Conservation (phyloP, 2,113 vertebrate species). For the Rattus rattus region DNA sequence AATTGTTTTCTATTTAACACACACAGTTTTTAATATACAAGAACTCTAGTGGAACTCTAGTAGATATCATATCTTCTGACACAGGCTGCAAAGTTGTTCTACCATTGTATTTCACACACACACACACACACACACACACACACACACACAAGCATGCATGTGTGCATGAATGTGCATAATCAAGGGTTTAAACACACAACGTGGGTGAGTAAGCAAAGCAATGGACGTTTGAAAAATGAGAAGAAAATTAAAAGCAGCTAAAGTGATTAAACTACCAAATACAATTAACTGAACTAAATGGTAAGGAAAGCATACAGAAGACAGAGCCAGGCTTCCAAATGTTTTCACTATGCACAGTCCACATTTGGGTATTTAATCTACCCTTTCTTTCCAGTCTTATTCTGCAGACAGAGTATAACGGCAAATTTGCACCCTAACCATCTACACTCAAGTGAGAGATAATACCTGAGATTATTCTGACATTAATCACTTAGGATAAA, state of each 20-base stretch:
- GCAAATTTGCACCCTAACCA: not conserved
- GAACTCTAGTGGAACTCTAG: not conserved
- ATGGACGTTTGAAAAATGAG: not conserved
- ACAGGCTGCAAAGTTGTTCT: not conserved
- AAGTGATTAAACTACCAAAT: not conserved
- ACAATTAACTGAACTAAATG: not conserved
- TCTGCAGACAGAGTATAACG: not conserved
- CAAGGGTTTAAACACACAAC: not conserved
- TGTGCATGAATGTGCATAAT: too few species aligned
- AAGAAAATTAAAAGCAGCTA: conserved; percentile 38
- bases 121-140: not conserved
- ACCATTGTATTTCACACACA: not conserved
- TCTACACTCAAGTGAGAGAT: not conserved
- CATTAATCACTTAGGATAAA: not conserved
- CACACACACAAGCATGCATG: not conserved
- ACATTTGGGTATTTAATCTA: not conserved
- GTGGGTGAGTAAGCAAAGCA: not conserved
- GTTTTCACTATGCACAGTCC: not conserved
- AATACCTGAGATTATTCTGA: not conserved
- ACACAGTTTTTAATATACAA: not conserved
- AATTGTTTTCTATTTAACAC: not conserved
- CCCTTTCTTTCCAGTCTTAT: not conserved
- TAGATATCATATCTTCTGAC: not conserved
- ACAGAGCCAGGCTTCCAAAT: not conserved
- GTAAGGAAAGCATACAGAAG: not conserved